Evolutionary conservation across 2,888 invertebrate species (phyloP).

Genomic region (Empis livida): DNA sequence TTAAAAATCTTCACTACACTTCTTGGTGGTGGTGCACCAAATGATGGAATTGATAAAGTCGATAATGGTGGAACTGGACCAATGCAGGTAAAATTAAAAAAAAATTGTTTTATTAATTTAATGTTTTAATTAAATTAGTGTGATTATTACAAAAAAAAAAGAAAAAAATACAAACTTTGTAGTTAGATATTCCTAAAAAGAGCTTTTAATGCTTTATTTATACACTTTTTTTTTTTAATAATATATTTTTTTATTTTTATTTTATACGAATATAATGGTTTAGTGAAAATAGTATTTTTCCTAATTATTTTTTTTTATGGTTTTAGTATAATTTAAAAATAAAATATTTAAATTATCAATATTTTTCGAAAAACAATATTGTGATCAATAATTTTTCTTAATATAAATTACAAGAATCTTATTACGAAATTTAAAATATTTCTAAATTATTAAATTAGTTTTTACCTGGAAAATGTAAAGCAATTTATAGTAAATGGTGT

Average conservation of each 20-base stretch:
- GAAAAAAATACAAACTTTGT: not conserved
- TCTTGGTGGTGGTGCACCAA: constrained; percentile 60
- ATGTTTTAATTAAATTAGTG: not conserved
- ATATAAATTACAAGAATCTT: too few species aligned
- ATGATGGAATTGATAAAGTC: constrained; percentile 80
- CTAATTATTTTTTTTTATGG: too few species aligned
- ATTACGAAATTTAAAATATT: too few species aligned
- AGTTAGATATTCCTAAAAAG: not conserved
- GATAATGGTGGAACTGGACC: constrained; percentile 69
- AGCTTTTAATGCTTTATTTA: not conserved
- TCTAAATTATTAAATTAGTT: too few species aligned
- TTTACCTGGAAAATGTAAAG: too few species aligned
- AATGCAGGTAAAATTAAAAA: constrained; percentile 61
- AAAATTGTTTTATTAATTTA: not conserved
- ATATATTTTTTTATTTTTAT: not conserved
- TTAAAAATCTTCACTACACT: constrained; percentile 74
- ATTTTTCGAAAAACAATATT: too few species aligned
- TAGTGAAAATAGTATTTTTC: too few species aligned
- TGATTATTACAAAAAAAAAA: not conserved
- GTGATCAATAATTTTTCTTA: too few species aligned
- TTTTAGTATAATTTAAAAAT: too few species aligned
- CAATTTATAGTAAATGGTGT: too few species aligned
- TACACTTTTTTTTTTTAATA: not conserved
- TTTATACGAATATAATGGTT: too few species aligned
- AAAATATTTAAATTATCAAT: too few species aligned